Conservation (phyloP, 1,140 invertebrate genomes). For the Agrilus planipennis region DNA sequence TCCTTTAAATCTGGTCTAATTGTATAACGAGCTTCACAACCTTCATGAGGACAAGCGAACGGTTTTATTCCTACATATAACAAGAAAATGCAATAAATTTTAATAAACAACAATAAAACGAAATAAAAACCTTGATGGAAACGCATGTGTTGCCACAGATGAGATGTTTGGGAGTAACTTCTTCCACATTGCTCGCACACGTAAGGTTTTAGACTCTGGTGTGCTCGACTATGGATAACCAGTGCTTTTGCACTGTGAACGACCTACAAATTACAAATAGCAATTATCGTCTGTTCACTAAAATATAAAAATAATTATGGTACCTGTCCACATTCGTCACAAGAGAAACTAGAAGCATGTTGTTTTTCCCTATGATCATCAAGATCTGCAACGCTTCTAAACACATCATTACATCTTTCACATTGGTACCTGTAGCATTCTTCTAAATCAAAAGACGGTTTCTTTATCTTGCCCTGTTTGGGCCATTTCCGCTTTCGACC, state of each 20-base stretch:
- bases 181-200: constrained; percentile 47
- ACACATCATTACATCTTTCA: constrained; percentile 28
- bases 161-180: constrained; percentile 47
- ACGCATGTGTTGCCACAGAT: constrained; percentile 47
- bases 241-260: constrained; percentile 34
- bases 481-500: constrained; percentile 25
- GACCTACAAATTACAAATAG: constrained; percentile 19
- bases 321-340: constrained; percentile 39
- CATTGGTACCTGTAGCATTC: constrained; percentile 31
- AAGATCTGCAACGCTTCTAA: constrained; percentile 22
- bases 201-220: constrained; percentile 40
- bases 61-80: constrained; percentile 41
- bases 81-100: neutral
- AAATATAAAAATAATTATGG: neutral
- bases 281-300: neutral
- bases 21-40: constrained; percentile 49
- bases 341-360: constrained; percentile 36
- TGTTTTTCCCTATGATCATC: constrained; percentile 29
- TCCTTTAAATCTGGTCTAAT: constrained; percentile 54
- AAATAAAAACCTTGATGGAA: constrained; percentile 49
- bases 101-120: neutral
- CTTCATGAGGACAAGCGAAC: constrained; percentile 43
- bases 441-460: constrained; percentile 12
- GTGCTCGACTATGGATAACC: constrained; percentile 34
- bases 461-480: constrained; percentile 12